Percentiles rank a stretch among this genome's conserved stretches.
These are phyloP conservation scores for Cheumatopsyche charites DNA, from an alignment of 1,140 invertebrate species.

Conservation along the genomic window DNA sequence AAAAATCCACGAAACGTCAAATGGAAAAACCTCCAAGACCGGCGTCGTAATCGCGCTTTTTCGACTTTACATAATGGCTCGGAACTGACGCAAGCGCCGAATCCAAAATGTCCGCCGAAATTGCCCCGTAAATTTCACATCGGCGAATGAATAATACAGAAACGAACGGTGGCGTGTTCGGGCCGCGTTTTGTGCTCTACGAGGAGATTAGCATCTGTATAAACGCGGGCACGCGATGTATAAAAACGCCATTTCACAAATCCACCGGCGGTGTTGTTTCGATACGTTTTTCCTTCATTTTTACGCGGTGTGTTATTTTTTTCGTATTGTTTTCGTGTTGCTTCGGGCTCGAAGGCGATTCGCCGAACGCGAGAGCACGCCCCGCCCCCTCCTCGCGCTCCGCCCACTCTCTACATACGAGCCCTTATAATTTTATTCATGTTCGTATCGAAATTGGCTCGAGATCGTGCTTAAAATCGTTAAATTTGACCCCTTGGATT, in stretches of 20 bases:
- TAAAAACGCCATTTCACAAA: neutral
- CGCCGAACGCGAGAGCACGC: conserved; percentile 13
- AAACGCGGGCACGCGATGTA: conserved; percentile 25
- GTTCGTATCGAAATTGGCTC: neutral
- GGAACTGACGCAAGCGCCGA: neutral
- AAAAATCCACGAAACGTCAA: no score
- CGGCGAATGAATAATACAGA: conserved; percentile 25
- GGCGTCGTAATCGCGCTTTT: neutral
- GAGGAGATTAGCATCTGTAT: conserved; percentile 35
- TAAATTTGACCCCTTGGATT: neutral
- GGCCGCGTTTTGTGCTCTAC: neutral
- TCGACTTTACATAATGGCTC: neutral
- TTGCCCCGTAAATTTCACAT: neutral
- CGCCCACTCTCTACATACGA: conserved; percentile 29
- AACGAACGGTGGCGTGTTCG: neutral
- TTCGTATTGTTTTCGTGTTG: neutral
- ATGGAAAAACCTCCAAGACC: neutral
- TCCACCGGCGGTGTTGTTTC: neutral
- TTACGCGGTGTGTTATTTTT: neutral
- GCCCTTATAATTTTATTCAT: neutral
- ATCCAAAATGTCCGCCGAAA: neutral
- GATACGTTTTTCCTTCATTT: neutral
- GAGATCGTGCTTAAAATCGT: neutral
- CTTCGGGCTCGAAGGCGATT: conserved; percentile 8
- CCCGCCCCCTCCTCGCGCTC: conserved; percentile 36